These are phyloP conservation scores for Daubentonia madagascariensis DNA, from an alignment of 2,113 vertebrate genomes.

Conservation along the genomic window DNA sequence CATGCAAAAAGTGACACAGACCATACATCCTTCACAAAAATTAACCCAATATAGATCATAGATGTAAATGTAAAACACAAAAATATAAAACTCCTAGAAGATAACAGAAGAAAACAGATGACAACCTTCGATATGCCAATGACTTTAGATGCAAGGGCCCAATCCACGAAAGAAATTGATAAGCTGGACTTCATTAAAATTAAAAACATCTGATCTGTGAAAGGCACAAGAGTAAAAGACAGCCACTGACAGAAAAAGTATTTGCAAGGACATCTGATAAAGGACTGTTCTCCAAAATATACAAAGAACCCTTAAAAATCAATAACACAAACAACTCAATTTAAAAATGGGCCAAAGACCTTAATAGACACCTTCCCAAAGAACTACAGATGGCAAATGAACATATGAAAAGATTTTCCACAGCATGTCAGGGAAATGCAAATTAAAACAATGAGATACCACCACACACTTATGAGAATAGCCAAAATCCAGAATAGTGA, in stretches of 20 bases:
- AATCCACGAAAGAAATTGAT: not conserved
- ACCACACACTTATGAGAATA: not conserved
- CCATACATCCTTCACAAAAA: too few relatives aligned
- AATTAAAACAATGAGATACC: not conserved
- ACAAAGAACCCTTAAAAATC: not conserved
- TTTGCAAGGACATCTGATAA: not conserved
- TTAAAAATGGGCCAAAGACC: not conserved
- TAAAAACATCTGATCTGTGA: not conserved
- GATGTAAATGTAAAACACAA: too few relatives aligned
- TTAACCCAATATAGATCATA: too few relatives aligned
- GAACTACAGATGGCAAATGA: not conserved
- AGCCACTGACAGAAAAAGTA: not conserved
- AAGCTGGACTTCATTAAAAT: not conserved
- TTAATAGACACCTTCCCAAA: not conserved
- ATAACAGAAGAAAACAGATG: not conserved
- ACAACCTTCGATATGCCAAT: not conserved
- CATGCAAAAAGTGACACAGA: too few relatives aligned
- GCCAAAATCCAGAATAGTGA: not conserved
- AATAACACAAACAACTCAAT: not conserved
- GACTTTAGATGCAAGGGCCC: not conserved
- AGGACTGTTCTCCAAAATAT: not conserved
- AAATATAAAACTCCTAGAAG: too few relatives aligned
- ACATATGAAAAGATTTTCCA: not conserved
- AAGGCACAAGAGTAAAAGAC: not conserved
- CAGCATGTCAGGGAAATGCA: not conserved